phyloP scores from a whole-genome alignment of 2,888 invertebrate genomes.

The Phalera bucephala region DNA sequence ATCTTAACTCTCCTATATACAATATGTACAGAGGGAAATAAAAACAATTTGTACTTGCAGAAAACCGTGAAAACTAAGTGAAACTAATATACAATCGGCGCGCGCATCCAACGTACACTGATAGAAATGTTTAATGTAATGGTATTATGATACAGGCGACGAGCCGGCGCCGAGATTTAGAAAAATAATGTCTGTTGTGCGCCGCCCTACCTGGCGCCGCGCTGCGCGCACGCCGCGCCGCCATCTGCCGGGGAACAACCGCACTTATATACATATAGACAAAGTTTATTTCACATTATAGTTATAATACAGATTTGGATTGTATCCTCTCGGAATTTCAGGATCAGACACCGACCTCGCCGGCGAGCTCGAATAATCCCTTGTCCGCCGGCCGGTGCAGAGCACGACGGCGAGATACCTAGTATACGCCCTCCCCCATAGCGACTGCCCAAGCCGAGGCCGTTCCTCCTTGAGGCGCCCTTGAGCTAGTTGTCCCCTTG shows the following conservation, averaged over 20 bases:
- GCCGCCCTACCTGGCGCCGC: conserved; percentile 63
- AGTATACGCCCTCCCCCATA: too few species aligned
- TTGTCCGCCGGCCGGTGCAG: too few species aligned
- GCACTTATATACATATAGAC: conserved; percentile 44
- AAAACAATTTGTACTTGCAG: conserved; percentile 84
- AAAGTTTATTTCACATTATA: conserved; percentile 26
- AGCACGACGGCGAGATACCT: too few species aligned
- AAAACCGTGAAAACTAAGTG: conserved; percentile 73
- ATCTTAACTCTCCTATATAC: conserved; percentile 75
- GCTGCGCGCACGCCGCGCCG: conserved; percentile 42
- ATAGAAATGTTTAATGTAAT: conserved; percentile 50
- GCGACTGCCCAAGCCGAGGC: too few species aligned
- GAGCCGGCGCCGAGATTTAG: conserved; percentile 54
- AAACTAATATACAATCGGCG: conserved; percentile 66
- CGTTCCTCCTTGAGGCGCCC: too few species aligned
- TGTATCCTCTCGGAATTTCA: too few species aligned
- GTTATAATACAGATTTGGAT: too few species aligned
- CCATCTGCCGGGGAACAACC: conserved; percentile 51
- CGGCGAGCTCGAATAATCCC: too few species aligned
- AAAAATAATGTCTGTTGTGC: conserved; percentile 53
- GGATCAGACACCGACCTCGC: too few species aligned
- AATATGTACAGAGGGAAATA: conserved; percentile 82
- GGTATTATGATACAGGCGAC: conserved; percentile 54
- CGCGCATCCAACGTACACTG: conserved; percentile 39
- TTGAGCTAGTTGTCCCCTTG: too few species aligned